Base-by-base conservation (phyloP, 2,888 invertebrate genomes). In the Geotrupes spiniger region DNA sequence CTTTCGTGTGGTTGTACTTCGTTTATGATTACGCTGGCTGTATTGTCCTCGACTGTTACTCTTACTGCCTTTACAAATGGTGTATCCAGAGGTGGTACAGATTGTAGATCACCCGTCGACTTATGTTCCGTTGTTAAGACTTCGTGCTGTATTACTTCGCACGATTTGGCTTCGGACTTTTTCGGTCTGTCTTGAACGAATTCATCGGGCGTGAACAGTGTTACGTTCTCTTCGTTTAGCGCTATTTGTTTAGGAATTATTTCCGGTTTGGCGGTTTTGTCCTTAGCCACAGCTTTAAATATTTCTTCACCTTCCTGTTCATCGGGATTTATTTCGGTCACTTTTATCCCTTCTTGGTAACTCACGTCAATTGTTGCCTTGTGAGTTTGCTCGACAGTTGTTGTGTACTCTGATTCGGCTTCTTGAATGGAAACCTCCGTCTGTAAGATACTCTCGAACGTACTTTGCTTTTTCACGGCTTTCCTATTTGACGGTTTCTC, bases 111-210 rank as follows among this genome's bases (percentile, higher is more conserved):
- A 58, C 72, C 76, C 58, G 75, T 70, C 51, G 72, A 68, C 57
- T 66, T 68, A 53, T 72, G 68, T 61, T 79, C 78, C 40, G 75
- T 77, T 46, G 80, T 68, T 42, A 78, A 68, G 37, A 80, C 59
- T 54, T 79, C 74, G 58, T 76, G 74, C 41, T 72, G 70, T 43
- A 60, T 51, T 5, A 27, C 46, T 41, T 50, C 46, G 31, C 40
- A 38, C 12, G 46, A 16, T 28, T 37, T 51, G n/a, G 48, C 46
- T 39, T 52, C 50, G 59, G 58, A 42, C 52, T 60, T 15, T 65
- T 68, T 47, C n/a, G 53, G 52, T 47, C 46, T 46, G 10, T 54
- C 53, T 17, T 57, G 50, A 42, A 61, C 54, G 45, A 68, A 58
- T 28, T 48, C 43, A 17, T 54, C 58, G 11, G 62, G 48, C 17